Conservation (phyloP, 2,797 vertebrate species). For the Propithecus perrieri region DNA sequence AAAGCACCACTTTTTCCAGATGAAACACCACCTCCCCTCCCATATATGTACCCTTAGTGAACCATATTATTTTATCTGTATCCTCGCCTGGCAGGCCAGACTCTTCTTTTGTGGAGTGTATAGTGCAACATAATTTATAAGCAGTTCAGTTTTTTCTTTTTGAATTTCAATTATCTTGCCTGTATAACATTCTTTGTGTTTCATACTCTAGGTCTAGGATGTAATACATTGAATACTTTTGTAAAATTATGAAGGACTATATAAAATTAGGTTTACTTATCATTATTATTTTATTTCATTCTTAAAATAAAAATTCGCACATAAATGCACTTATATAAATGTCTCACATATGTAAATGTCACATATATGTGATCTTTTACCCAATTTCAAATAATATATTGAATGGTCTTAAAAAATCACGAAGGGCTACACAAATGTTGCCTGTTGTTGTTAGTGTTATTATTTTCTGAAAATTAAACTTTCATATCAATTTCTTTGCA, state of each 20-base stretch:
- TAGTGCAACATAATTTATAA: neutral
- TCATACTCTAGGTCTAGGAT: neutral
- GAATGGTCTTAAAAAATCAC: neutral
- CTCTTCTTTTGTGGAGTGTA: neutral
- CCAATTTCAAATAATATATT: neutral
- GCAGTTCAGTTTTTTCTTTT: neutral
- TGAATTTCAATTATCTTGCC: neutral
- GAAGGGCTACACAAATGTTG: neutral
- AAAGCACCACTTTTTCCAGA: neutral
- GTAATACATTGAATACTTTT: neutral
- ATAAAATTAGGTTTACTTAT: neutral
- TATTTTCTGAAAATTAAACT: neutral
- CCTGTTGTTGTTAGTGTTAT: neutral
- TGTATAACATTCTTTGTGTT: neutral
- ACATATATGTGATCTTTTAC: neutral
- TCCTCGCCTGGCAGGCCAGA: accelerated
- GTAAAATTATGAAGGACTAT: neutral
- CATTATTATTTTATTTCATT: neutral
- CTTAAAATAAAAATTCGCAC: neutral
- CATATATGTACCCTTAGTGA: neutral
- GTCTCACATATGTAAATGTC: neutral
- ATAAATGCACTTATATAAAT: neutral
- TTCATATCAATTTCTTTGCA: neutral
- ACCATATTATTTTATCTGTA: neutral
- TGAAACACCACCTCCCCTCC: neutral